Conservation (phyloP, 2,797 vertebrate species). For the Ceryle rudis region DNA sequence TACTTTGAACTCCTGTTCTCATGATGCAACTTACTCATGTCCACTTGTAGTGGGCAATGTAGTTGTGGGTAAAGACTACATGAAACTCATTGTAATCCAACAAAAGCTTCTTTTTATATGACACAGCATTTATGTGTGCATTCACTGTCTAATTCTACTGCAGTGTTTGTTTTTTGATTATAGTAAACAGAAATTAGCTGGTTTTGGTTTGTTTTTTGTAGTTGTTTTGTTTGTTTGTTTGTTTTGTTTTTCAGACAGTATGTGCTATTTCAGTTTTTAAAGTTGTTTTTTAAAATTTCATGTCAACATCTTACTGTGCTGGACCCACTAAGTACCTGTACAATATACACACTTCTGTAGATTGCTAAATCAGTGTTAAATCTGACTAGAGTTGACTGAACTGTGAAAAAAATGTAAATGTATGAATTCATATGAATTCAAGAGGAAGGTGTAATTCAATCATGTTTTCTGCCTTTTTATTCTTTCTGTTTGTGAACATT, state of each 20-base stretch:
- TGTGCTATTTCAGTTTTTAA: not conserved
- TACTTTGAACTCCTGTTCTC: not conserved
- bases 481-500: not conserved
- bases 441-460: not conserved
- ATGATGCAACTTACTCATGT: not conserved
- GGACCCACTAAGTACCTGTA: not conserved
- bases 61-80: not conserved
- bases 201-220: not conserved
- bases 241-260: not conserved
- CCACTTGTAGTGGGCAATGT: not conserved
- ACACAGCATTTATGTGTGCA: not conserved
- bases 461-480: not conserved
- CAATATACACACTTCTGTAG: not conserved
- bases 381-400: not conserved
- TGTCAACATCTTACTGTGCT: not conserved
- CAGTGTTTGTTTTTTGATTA: not conserved
- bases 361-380: not conserved
- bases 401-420: not conserved
- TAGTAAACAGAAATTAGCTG: not conserved
- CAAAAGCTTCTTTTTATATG: not conserved
- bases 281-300: not conserved
- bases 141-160: not conserved
- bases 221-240: not conserved
- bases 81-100: not conserved
- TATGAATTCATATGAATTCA: not conserved